A percentile compares a stretch with the other conserved stretches of the same genome.
Evolutionary conservation across 2,888 invertebrate genomes (phyloP).

Genomic region (Mesoligia furuncula): DNA sequence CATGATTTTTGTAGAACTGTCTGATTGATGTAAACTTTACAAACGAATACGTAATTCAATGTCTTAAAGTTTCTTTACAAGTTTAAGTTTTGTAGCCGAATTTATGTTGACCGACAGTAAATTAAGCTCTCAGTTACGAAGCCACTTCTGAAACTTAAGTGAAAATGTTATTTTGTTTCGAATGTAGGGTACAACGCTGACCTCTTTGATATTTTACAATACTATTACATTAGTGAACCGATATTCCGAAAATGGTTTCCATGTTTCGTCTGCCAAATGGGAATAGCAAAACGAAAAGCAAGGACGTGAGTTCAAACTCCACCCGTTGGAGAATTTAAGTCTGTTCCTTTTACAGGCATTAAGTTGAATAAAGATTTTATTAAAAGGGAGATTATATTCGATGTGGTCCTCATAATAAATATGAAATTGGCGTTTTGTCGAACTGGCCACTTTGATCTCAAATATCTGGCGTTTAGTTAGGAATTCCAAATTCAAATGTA

Average conservation of each 20-base stretch:
- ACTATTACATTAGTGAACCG: slow-evolving; percentile 38
- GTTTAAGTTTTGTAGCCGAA: slow-evolving; percentile 33
- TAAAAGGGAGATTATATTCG: background rate
- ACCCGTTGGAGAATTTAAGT: background rate
- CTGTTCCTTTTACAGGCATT: background rate
- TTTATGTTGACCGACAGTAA: slow-evolving; percentile 33
- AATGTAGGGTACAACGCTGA: slow-evolving; percentile 33
- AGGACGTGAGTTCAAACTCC: background rate
- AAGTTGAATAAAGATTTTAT: background rate
- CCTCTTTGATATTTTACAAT: slow-evolving; percentile 48
- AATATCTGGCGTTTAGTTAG: background rate
- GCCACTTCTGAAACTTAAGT: slow-evolving; percentile 43
- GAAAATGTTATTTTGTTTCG: slow-evolving; percentile 41
- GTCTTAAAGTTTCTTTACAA: slow-evolving; percentile 23
- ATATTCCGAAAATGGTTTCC: slow-evolving; percentile 45
- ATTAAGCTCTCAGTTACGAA: slow-evolving; percentile 31
- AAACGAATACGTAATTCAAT: slow-evolving; percentile 40
- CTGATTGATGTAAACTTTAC: background rate
- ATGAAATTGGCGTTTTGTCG: background rate
- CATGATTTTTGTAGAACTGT: too few species aligned
- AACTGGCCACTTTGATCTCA: background rate
- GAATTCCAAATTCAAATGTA: background rate
- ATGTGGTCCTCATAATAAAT: background rate
- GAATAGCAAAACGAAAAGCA: slow-evolving; percentile 15
- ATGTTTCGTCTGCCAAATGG: slow-evolving; percentile 38